phyloP scores from a whole-genome alignment of 2,113 vertebrate species.

The Malurus melanocephalus region DNA sequence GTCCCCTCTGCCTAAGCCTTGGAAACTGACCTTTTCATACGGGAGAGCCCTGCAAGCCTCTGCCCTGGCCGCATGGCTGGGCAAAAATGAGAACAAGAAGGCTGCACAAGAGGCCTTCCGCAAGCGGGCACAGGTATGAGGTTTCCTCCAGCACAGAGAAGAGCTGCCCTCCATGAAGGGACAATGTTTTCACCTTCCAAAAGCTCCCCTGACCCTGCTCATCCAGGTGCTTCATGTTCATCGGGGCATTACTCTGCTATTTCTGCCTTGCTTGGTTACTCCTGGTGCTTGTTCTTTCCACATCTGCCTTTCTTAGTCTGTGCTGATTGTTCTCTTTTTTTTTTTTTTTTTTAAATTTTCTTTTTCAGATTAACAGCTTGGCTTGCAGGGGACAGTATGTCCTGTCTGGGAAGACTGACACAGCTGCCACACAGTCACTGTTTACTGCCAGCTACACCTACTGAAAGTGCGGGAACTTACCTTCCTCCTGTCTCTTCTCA shows the following conservation, averaged over 20 bases:
- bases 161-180: background rate
- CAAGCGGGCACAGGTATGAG: conserved; percentile 84
- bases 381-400: conserved; percentile 90
- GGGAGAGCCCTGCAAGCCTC: conserved; percentile 94
- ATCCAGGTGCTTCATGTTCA: background rate
- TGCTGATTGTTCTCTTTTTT: background rate
- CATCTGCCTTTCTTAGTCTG: background rate
- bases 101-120: conserved; percentile 86
- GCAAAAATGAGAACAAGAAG: conserved; percentile 85
- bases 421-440: conserved; percentile 85
- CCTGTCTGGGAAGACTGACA: conserved; percentile 72
- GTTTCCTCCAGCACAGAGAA: background rate
- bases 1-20: conserved; percentile 83
- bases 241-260: background rate
- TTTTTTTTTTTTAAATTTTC: background rate
- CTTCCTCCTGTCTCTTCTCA: background rate
- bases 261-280: background rate
- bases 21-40: conserved; percentile 95
- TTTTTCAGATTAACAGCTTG: conserved; percentile 86
- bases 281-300: background rate
- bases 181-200: background rate
- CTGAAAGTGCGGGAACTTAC: conserved; percentile 55
- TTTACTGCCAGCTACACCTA: conserved; percentile 89
- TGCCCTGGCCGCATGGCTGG: conserved; percentile 88
- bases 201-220: accelerated